Evolutionary conservation across 2,113 vertebrate genomes (phyloP), one percentile per base, ranked within the genome.

Genomic region (Phylloscopus trochiloides): DNA sequence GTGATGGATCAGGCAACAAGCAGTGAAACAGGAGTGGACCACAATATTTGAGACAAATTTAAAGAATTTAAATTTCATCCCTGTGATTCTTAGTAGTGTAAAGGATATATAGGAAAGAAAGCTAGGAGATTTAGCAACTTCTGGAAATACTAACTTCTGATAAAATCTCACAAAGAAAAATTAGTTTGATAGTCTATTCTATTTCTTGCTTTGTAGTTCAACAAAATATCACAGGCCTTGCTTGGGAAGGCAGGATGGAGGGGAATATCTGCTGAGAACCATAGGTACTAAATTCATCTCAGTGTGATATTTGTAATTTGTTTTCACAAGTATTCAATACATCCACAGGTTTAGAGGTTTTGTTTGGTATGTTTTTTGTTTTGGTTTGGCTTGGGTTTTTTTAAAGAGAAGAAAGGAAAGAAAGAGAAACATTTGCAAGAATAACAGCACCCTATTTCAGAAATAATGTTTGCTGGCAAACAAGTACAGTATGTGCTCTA

Each of bases 381-480:
- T 61, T 34, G 51, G 1, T 74, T 61, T 43, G 14, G 14, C 14
- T 86, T 51, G 20, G 14, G 19, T 7, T n/a, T 48, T 72, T 55
- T 65, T 66, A 12, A 96, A 90, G 51, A 63, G 72, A 97, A 94
- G 79, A 87, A 96, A 89, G 25, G 51, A 54, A 68, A 71, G 66
- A 90, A 91, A 96, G 52, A 83, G 93, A 94, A 84, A 82, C 55
- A 92, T 88, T 95, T 96, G 54, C 48, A 91, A 91, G 75, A 92
- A 96, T 91, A 90, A 67, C 50, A 66, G 43, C 95, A 81, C 45
- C 63, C 47, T 80, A 86, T 93, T 96, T 97, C 82, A 89, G 85
- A 97, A 97, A 97, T 95, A 82, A 97, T 95, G 95, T 96, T 94
- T 96, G 87, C 90, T 93, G 90, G 96, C 96, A 96, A 88, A 95